Evolutionary conservation across 2,797 vertebrate genomes (phyloP).

Genomic region (Furcifer pardalis): DNA sequence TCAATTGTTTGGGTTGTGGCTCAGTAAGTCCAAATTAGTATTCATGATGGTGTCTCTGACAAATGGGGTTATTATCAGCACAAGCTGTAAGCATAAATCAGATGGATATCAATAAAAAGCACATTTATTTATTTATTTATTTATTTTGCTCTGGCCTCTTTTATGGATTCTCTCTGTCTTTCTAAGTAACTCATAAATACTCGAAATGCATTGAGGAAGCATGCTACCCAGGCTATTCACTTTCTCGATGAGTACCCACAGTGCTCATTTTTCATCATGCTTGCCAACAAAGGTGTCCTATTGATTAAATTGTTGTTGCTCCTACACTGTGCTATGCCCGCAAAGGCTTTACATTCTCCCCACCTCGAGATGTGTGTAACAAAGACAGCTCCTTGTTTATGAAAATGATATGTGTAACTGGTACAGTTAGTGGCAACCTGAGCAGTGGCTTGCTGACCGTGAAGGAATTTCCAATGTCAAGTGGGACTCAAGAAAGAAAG

Average conservation of each 20-base stretch:
- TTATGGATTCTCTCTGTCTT: slow-evolving; percentile 73
- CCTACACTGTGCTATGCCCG: slow-evolving; percentile 65
- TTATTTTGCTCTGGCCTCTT: slow-evolving; percentile 69
- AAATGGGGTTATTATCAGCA: slow-evolving; percentile 80
- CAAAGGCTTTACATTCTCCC: slow-evolving; percentile 66
- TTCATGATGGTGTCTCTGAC: slow-evolving; percentile 73
- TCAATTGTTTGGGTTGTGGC: slow-evolving; percentile 66
- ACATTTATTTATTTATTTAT: slow-evolving; percentile 60
- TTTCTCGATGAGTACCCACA: slow-evolving; percentile 72
- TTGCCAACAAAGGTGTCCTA: slow-evolving; percentile 75
- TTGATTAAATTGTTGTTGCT: slow-evolving; percentile 74
- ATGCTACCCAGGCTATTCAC: slow-evolving; percentile 76
- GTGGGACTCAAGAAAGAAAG: not conserved
- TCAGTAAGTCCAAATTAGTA: slow-evolving; percentile 73
- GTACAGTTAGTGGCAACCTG: slow-evolving; percentile 44
- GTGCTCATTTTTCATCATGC: slow-evolving; percentile 75
- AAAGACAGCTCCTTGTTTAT: slow-evolving; percentile 44
- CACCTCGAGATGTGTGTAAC: slow-evolving; percentile 71
- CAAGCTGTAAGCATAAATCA: slow-evolving; percentile 80
- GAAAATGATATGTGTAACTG: slow-evolving; percentile 60
- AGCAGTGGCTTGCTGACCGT: not conserved
- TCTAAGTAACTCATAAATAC: slow-evolving; percentile 75
- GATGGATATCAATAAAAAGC: slow-evolving; percentile 78
- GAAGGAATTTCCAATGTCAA: not conserved
- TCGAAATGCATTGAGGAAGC: slow-evolving; percentile 70